Conservation (phyloP, 2,113 vertebrate genomes). For the Aegotheles bennettii region DNA sequence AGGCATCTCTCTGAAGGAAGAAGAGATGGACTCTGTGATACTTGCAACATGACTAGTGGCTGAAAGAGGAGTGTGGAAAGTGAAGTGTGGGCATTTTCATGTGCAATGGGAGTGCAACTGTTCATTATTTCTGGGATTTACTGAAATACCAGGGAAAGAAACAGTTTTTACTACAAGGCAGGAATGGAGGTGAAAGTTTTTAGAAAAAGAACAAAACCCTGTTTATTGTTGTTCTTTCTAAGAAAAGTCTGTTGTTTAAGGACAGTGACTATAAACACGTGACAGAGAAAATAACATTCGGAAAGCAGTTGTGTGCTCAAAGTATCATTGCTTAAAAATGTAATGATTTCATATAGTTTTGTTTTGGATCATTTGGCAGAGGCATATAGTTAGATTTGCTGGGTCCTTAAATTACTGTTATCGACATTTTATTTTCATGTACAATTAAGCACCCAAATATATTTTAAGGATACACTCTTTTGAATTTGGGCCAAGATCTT, state of each 20-base stretch:
- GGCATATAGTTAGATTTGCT: not conserved
- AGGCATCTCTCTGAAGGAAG: not conserved
- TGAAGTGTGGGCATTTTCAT: not conserved
- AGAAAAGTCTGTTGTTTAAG: slow-evolving; percentile 48
- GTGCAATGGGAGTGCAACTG: not conserved
- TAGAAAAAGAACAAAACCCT: slow-evolving; percentile 14
- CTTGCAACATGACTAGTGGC: not conserved
- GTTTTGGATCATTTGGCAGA: not conserved
- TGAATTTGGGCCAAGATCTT: not conserved
- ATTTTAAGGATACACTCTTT: not conserved
- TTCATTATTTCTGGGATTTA: not conserved
- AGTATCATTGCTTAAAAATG: slow-evolving; percentile 2
- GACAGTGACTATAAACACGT: slow-evolving; percentile 19
- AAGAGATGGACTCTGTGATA: not conserved
- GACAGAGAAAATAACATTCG: not conserved
- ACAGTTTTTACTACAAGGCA: not conserved
- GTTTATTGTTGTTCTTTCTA: slow-evolving; percentile 17
- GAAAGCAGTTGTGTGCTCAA: not conserved
- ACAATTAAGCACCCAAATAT: not conserved
- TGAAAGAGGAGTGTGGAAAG: not conserved
- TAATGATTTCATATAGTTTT: not conserved
- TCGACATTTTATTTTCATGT: not conserved
- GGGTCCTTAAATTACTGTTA: not conserved
- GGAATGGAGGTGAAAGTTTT: not conserved
- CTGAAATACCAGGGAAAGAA: not conserved